Evolutionary conservation across 2,797 vertebrate species (phyloP), one percentile per base, ranked within the genome.

Genomic region (Tokudaia tokunoshimensis): DNA sequence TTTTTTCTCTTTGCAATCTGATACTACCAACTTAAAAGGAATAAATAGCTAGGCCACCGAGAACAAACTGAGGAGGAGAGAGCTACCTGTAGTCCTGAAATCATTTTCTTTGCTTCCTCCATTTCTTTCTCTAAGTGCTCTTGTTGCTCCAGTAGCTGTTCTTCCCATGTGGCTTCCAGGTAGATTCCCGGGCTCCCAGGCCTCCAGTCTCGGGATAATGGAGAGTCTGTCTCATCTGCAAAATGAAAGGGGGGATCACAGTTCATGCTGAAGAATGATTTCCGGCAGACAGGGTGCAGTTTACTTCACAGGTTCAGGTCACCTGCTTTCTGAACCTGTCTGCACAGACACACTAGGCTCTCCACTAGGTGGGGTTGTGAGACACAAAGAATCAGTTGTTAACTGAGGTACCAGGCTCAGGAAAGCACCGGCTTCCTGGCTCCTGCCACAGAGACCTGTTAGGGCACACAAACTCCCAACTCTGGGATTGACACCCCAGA

Each of bases 91-190:
- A 99, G 98, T 93, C 99, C 99, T 7, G 99, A 99, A 97, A 99
- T 99, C 99, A 99, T 99, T 98, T 99, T 99, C 94, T 99, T 99
- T 0, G 99, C 99, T 97, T 99, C 99, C 96, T 99, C 99, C 99
- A 99, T 99, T 93, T 99, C 99, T 97, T 98, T 99, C 96, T 99
- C 99, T 98, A 99, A 98, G 96, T 99, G 98, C 97, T 99, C 99
- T 98, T 99, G 99, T 96, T 99, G 99, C 63, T 99, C 99, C 98
- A 99, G 97, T 83, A 99, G 98, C 95, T 99, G 99, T 76, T 99
- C 99, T 92, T 99, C 99, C 99, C 99, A 99, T 9, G 98, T 97
- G 96, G 97, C 98, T 95, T 99, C 98, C 97, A 98, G 72, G 78
- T 70, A 98, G 0, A 92, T 89, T 0, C 79, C 96, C 44, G 99